These are phyloP conservation scores for Alces alces DNA, from an alignment of 2,113 vertebrate species.

Conservation along the genomic window DNA sequence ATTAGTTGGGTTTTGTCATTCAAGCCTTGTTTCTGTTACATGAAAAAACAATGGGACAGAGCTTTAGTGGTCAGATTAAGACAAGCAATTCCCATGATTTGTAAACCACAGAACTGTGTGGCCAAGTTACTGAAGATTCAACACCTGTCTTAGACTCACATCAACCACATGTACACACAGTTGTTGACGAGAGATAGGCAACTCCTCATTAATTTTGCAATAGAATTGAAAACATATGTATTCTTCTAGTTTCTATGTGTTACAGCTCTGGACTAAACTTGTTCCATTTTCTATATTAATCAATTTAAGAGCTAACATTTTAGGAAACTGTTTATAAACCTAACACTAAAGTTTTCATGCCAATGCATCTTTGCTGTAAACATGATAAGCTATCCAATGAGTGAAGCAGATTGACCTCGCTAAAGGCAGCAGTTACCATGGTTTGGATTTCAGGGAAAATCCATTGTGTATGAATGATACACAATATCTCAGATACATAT, in stretches of 20 bases:
- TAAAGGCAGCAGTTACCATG: background rate
- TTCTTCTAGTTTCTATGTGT: background rate
- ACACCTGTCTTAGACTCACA: constrained; percentile 18
- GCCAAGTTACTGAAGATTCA: background rate
- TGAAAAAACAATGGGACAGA: constrained; percentile 59
- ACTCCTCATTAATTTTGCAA: background rate
- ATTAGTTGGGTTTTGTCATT: constrained; percentile 63
- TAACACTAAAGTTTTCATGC: background rate
- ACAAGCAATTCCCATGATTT: constrained; percentile 34
- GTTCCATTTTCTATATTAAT: background rate
- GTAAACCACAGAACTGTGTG: background rate
- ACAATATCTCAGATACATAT: background rate
- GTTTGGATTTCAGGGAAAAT: background rate
- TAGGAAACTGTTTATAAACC: background rate
- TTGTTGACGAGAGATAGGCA: background rate
- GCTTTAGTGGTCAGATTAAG: constrained; percentile 27
- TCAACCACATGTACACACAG: background rate
- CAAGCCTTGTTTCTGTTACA: constrained; percentile 53
- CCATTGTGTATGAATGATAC: background rate
- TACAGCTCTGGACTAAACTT: background rate
- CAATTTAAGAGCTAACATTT: background rate
- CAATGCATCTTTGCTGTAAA: background rate
- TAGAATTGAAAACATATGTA: background rate
- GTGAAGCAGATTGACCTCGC: background rate
- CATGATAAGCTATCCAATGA: background rate